phyloP scores from a whole-genome alignment of 2,888 invertebrate genomes.

The Drosophila aldrichi region DNA sequence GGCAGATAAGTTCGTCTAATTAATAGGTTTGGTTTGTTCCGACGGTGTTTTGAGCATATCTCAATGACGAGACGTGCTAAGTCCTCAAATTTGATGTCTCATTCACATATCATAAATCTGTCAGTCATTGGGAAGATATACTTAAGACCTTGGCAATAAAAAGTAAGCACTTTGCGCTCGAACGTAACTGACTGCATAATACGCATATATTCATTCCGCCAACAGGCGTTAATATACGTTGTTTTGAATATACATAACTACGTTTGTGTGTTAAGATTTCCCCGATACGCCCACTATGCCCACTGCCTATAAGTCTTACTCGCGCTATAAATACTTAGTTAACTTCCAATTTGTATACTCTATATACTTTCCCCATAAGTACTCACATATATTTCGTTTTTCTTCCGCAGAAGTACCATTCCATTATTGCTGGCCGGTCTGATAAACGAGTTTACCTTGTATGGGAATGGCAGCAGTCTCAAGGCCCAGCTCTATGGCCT shows the following conservation, averaged over 20 bases:
- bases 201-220: not conserved
- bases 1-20: not conserved
- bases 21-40: not conserved
- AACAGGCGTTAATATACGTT: too few relatives aligned
- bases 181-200: not conserved
- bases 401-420: conserved; percentile 87
- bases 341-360: too few relatives aligned
- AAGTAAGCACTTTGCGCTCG: not conserved
- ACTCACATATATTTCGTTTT: not conserved
- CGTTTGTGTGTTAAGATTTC: too few relatives aligned
- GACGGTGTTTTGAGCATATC: not conserved
- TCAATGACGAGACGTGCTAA: not conserved
- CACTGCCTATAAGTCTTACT: too few relatives aligned
- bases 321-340: too few relatives aligned
- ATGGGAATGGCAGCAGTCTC: conserved; percentile 40
- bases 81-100: not conserved
- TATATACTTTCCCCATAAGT: not conserved
- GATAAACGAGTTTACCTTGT: conserved; percentile 87
- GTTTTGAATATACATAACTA: too few relatives aligned
- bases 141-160: not conserved
- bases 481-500: conserved; percentile 91
- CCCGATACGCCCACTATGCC: too few relatives aligned
- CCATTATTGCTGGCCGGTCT: conserved; percentile 88
- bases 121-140: not conserved
- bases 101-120: not conserved